Base-by-base conservation (phyloP, 2,797 vertebrate genomes). In the Phoxinus dragarum region DNA sequence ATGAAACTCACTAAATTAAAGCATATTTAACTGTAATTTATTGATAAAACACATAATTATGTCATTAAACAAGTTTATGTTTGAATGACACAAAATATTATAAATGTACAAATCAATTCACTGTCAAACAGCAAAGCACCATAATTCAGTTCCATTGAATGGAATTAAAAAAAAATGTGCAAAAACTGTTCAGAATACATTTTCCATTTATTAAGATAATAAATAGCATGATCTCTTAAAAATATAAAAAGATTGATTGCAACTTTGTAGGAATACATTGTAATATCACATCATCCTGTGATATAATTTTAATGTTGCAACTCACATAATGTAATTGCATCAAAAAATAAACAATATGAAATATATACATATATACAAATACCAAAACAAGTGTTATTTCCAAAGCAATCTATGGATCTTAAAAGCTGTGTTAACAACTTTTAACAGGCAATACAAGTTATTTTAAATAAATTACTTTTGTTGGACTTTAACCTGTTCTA, bases 141-240 rank as follows among this genome's bases (percentile, higher is more conserved):
- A 31, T 52, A 67, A 31, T 19, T 44, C 21, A 71, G 3, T 71
- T 54, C 21, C 21, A 40, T 3, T 19, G 38, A 49, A 75, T 56
- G 23, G 11, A 67, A 42, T 77, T 77, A 27, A 27, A 27, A 68
- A 16, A 78, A n/a, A 47, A 52, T 72, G 31, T 4, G 31, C 68
- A 61, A 56, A 79, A 59, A 47, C 21, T 1, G 6, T 59, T 67
- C 23, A 49, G 3, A 12, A 54, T 19, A 77, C 21, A 31, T 12
- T 14, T 11, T 59, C 12, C 38, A 52, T 80, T 73, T 66, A 80
- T 80, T 61, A 49, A 11, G 5, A 44, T 52, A 80, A 85, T 85
- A 85, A 80, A 85, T 85, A 85, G 71, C 61, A 69, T 5, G 16
- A 49, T 23, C 73, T 12, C 64, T 71, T 84, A 68, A 4, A 72